Evolutionary conservation across 2,888 invertebrate species (phyloP), one percentile per base, ranked within the genome.

Genomic region (Luperina testacea): DNA sequence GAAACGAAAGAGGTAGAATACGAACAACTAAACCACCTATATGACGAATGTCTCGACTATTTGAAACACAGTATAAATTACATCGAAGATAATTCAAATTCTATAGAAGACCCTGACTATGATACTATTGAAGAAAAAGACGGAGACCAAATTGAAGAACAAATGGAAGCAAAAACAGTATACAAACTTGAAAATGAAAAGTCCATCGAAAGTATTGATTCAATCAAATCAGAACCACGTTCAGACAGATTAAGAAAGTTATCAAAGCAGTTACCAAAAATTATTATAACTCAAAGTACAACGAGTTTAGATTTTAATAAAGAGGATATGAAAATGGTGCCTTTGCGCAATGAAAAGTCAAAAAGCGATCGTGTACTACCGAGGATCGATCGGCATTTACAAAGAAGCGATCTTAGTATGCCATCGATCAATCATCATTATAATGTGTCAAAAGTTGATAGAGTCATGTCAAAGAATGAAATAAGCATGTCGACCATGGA

Each of bases 31-130:
- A 92, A 95, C 76, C 85, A 94, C 87, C 80, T 97, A 0, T 97
- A 97, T 83, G 94, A 96, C 24, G 96, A 97, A 89, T 96, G 96
- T 87, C 82, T 97, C 0, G 92, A 88, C 64, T 97, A 96, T 89
- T 92, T 97, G 20, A 91, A 94, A 59, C 71, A 80, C 0, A 83
- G 65, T n/a, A 80, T 75, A 42, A 72, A 48, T 8, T 69, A 38
- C n/a, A 51, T 51, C 0, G 75, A 81, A 75, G 78, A 78, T 7
- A 72, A 72, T 24, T 75, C 48, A 9, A 72, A 85, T 57, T 76
- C 15, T 9, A 69, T 67, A 2, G 89, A 88, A 74, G 92, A 94
- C 59, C 92, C 92, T 1, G 90, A 91, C 63, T 94, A 95, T 63
- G 94, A 94, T 85, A 92, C 57, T 57, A 57, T 57, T n/a, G 11